Base-by-base conservation (phyloP, 2,888 invertebrate species). In the Rhingia rostrata region DNA sequence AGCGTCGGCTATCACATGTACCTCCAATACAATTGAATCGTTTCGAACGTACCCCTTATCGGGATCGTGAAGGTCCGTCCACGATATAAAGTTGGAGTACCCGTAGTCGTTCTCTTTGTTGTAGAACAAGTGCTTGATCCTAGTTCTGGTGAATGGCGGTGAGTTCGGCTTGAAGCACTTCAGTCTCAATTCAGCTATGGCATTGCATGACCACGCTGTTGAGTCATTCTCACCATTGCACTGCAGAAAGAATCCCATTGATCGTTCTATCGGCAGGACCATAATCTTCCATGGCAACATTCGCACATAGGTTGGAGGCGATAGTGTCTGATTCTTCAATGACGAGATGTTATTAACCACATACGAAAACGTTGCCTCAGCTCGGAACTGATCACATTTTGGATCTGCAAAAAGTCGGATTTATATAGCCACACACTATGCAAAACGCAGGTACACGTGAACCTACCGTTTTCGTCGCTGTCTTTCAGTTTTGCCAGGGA, bases 251-350 rank as follows among this genome's bases (percentile, higher is more conserved):
- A 97, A 97, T 35, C 97, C 97, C 60, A 97, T 91, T 0, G 90
- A 90, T 0, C 90, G 88, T 7, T 91, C 90, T 79, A 91, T 94
- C 4, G 98, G 98, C 96, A 99, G 98, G 37, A 98, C 97, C 97
- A 99, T 97, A 86, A 99, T 99, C 92, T 98, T 98, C 99, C 99
- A 99, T 78, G 99, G 99, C 88, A 99, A 93, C 92, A 99, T 99
- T 73, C 99, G 94, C 4, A 99, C 98, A 91, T 95, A 98, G 88
- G 97, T 97, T 4, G 98, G 95, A 39, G 97, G 96, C 37, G 99
- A 99, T 45, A 99, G 93, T 54, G 95, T 94, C 22, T 95, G 95
- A 88, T 95, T 93, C 94, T 97, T 96, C 88, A 99, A 93, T 90
- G 96, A 96, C 88, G 96, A 96, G 90, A 99, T 96, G 92, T 97